Percentiles rank a stretch among this genome's conserved stretches.
phyloP scores from a whole-genome alignment of 2,797 vertebrate species.

The Phaenicophaeus curvirostris region DNA sequence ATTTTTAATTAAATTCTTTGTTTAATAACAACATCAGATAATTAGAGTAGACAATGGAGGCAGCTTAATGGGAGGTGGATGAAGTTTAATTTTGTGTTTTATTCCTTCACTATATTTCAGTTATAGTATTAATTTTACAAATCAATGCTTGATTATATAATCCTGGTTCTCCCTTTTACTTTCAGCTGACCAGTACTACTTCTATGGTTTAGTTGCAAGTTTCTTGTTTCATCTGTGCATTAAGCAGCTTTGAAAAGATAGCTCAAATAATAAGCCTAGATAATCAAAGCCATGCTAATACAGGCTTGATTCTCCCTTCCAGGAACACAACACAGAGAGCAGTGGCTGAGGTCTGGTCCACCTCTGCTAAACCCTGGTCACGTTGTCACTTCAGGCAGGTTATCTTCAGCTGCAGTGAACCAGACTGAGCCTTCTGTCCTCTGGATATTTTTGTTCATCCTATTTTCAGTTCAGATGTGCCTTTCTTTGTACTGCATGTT shows the following conservation, averaged over 20 bases:
- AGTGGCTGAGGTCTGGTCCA: neutral
- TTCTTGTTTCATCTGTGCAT: neutral
- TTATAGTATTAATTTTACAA: neutral
- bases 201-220: neutral
- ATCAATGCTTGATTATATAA: neutral
- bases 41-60: neutral
- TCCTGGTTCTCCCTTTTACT: neutral
- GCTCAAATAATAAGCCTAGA: neutral
- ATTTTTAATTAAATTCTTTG: neutral
- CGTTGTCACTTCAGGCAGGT: neutral
- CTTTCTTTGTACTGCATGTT: neutral
- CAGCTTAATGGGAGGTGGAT: neutral
- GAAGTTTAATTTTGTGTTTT: neutral
- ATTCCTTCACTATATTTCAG: neutral
- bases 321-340: neutral
- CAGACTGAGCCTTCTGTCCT: neutral
- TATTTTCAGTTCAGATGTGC: neutral
- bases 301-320: neutral
- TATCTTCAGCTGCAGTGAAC: neutral
- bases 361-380: neutral
- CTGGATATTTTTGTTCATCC: neutral
- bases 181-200: neutral
- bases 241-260: neutral
- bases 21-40: neutral
- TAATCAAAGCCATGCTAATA: neutral